Percentiles rank a stretch among this genome's conserved stretches.
phyloP scores from a whole-genome alignment of 2,113 vertebrate species.

The Coracopsis vasa region DNA sequence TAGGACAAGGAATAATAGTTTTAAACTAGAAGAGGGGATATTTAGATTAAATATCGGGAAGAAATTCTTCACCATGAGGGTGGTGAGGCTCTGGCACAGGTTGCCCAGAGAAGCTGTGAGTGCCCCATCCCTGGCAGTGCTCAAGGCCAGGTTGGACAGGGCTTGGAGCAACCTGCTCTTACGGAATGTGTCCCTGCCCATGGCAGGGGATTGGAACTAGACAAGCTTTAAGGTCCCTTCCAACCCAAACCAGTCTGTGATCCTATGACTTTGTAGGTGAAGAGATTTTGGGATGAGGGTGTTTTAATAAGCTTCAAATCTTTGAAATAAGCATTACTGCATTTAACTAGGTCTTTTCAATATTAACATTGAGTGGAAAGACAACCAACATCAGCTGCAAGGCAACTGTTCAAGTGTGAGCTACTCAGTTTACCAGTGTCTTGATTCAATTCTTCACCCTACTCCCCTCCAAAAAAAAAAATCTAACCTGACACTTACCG shows the following conservation, averaged over 20 bases:
- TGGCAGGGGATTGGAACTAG: not conserved
- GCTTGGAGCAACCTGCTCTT: not conserved
- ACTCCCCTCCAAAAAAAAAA: rapidly evolving
- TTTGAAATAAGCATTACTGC: not conserved
- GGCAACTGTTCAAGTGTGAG: not conserved
- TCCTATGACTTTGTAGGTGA: not conserved
- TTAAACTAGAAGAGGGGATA: not conserved
- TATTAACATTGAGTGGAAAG: not conserved
- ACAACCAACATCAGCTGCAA: not conserved
- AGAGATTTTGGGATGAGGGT: not conserved
- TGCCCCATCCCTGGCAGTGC: not conserved
- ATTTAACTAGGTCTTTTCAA: not conserved
- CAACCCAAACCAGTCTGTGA: not conserved
- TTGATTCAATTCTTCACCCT: not conserved
- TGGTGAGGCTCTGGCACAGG: not conserved
- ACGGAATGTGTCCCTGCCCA: not conserved
- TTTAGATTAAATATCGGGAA: not conserved
- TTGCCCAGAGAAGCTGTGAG: not conserved
- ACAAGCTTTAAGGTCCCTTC: not conserved
- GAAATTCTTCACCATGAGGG: not conserved
- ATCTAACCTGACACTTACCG: conserved; percentile 73
- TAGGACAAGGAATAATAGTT: not conserved
- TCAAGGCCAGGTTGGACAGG: not conserved
- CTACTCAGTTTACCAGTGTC: not conserved
- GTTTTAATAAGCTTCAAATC: not conserved